Conservation (phyloP, 2,797 vertebrate genomes). For the Epinephelus awoara region DNA sequence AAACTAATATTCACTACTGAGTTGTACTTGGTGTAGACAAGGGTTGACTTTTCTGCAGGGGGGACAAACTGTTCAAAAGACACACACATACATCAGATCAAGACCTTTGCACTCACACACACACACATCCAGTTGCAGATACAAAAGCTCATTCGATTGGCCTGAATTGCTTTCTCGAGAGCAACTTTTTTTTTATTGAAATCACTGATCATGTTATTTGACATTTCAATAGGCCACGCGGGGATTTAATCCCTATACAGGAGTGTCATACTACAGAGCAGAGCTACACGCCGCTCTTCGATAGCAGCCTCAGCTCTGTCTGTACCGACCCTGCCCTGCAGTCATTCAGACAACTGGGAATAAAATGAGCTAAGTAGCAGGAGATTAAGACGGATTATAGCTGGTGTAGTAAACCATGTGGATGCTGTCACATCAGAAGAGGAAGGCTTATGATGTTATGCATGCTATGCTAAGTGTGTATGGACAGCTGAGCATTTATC, state of each 20-base stretch:
- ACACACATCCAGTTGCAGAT: slow-evolving; percentile 5
- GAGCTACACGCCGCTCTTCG: slow-evolving; percentile 36
- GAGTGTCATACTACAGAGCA: slow-evolving; percentile 23
- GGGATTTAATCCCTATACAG: slow-evolving; percentile 45
- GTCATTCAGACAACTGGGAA: slow-evolving; percentile 59
- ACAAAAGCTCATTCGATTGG: slow-evolving; percentile 10
- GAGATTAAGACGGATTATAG: slow-evolving; percentile 66
- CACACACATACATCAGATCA: not conserved
- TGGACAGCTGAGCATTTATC: not conserved
- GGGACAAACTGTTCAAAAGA: slow-evolving; percentile 4
- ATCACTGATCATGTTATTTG: slow-evolving; percentile 57
- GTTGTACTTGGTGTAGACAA: slow-evolving; percentile 1
- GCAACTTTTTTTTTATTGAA: slow-evolving; percentile 42
- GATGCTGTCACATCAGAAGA: slow-evolving; percentile 42
- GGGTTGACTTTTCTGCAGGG: slow-evolving; percentile 2
- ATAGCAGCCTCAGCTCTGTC: slow-evolving; percentile 46
- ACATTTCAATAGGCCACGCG: slow-evolving; percentile 53
- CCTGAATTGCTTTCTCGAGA: slow-evolving; percentile 35
- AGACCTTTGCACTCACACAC: not conserved
- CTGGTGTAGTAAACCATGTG: slow-evolving; percentile 53
- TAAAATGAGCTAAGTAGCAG: slow-evolving; percentile 53
- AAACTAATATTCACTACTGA: not conserved
- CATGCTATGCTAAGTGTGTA: slow-evolving; percentile 3
- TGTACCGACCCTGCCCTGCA: slow-evolving; percentile 35
- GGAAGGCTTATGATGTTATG: slow-evolving; percentile 30